These are phyloP conservation scores for Rhinichthys osculus DNA, from an alignment of 2,797 vertebrate species.

Conservation along the genomic window DNA sequence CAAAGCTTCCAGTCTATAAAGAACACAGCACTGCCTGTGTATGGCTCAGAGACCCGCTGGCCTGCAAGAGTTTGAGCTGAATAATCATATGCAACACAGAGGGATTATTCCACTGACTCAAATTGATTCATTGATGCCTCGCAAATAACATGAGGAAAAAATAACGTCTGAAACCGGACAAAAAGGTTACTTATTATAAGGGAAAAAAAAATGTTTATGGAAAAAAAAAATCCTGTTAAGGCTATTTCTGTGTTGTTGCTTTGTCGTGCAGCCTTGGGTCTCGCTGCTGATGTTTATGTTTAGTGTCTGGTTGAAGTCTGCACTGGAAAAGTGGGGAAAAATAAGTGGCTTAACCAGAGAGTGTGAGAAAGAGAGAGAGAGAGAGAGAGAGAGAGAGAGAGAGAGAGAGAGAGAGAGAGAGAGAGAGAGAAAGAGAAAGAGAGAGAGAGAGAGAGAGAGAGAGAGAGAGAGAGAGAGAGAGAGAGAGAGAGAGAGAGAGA, in stretches of 20 bases:
- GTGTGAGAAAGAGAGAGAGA: too few relatives aligned
- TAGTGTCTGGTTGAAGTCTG: constrained; percentile 27
- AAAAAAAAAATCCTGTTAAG: neutral
- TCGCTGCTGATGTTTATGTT: constrained; percentile 36
- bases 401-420: neutral
- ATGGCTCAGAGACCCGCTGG: constrained; percentile 28
- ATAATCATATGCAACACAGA: constrained; percentile 38
- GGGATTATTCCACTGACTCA: constrained; percentile 35
- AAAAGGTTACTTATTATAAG: neutral
- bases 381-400: neutral
- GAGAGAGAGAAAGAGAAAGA: too few relatives aligned
- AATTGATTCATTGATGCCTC: constrained; percentile 31
- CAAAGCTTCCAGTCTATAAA: constrained; percentile 30
- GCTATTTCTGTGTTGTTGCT: constrained; percentile 5
- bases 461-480: neutral
- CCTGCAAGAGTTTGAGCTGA: constrained; percentile 9
- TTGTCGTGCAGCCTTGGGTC: constrained; percentile 2
- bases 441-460: neutral
- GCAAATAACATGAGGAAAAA: constrained; percentile 21
- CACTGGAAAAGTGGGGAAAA: constrained; percentile 3
- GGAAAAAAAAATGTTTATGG: neutral
- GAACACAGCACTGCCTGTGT: constrained; percentile 56
- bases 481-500: neutral
- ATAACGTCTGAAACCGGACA: neutral
- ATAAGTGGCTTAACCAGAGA: constrained; percentile 13